A percentile compares a stretch with the other conserved stretches of the same genome.
These are phyloP conservation scores for Cliona cf. orientalis DNA, from an alignment of 37 sponge, comb jelly and placozoan species.

Conservation along the genomic window DNA sequence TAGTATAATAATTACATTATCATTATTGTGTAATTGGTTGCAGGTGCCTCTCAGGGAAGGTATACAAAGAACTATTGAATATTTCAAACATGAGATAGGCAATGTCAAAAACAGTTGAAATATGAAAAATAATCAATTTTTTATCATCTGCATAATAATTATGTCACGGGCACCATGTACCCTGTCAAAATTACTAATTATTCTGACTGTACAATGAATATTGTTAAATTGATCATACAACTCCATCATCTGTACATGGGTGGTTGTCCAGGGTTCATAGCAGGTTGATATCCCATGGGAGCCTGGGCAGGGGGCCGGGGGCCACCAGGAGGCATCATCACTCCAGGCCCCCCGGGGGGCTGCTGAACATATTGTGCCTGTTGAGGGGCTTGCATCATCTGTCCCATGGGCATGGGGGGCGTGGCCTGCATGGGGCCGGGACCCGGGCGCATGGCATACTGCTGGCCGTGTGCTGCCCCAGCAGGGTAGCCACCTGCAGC, in stretches of 20 bases:
- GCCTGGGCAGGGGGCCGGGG: neutral
- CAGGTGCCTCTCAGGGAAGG: conserved; percentile 75
- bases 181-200: no score
- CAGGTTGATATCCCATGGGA: neutral
- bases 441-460: neutral
- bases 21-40: no score
- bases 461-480: neutral
- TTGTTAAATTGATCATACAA: neutral
- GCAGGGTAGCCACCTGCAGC: no score
- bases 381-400: conserved; percentile 14
- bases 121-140: neutral
- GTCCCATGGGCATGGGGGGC: conserved; percentile 44
- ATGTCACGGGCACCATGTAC: neutral
- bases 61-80: conserved; percentile 66
- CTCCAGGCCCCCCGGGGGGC: neutral
- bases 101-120: conserved; percentile 2
- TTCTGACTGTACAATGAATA: neutral
- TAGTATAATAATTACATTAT: neutral
- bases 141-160: neutral
- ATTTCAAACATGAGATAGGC: conserved; percentile 62
- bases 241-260: neutral
- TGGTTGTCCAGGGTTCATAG: conserved; percentile 20
- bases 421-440: conserved; percentile 41
- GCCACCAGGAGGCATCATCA: conserved; percentile 6
- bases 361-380: neutral